Conservation (phyloP, 2,797 vertebrate genomes). For the Mus caroli region DNA sequence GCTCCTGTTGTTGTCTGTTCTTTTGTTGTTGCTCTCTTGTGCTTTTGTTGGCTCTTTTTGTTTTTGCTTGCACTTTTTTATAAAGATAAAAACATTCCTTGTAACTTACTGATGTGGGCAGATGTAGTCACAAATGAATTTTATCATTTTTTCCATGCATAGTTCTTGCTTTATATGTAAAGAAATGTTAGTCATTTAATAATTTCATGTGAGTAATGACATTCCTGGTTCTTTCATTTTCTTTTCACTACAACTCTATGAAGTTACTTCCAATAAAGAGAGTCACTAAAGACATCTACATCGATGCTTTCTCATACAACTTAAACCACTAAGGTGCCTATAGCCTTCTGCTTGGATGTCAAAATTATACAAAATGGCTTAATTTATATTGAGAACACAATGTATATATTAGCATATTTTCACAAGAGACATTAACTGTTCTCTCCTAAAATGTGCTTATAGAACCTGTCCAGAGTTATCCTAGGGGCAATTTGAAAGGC, state of each 20-base stretch:
- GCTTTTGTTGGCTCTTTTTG: not conserved
- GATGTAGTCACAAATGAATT: not conserved
- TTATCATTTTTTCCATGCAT: not conserved
- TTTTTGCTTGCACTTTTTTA: not conserved
- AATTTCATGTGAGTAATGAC: not conserved
- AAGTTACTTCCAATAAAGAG: not conserved
- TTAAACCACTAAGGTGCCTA: not conserved
- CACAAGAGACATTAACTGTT: not conserved
- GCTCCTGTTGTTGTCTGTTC: not conserved
- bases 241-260: not conserved
- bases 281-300: not conserved
- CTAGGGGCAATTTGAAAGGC: not conserved
- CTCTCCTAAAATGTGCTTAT: not conserved
- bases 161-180: not conserved
- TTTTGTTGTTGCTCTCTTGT: not conserved
- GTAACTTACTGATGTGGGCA: not conserved
- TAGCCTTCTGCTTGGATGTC: not conserved
- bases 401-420: not conserved
- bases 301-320: not conserved
- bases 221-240: not conserved
- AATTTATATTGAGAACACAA: not conserved
- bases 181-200: not conserved
- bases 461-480: not conserved
- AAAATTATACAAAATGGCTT: not conserved
- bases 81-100: not conserved